Percentiles rank a stretch among this genome's conserved stretches.
Evolutionary conservation across 2,888 invertebrate genomes (phyloP).

Genomic region (Galerucella pusilla): DNA sequence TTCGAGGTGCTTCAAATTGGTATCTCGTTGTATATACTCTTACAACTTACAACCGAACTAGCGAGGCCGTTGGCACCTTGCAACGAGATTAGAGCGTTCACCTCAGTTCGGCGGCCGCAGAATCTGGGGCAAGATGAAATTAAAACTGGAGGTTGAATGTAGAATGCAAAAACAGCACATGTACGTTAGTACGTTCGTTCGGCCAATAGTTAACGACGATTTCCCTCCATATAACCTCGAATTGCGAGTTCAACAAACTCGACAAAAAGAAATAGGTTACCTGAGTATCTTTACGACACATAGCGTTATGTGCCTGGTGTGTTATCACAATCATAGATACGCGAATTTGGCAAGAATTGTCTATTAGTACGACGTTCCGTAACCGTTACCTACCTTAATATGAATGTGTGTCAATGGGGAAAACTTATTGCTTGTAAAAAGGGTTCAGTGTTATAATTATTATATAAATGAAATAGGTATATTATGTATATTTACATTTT

Average conservation of each 20-base stretch:
- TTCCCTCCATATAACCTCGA: slow-evolving; percentile 60
- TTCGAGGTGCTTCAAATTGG: slow-evolving; percentile 54
- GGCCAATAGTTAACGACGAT: slow-evolving; percentile 56
- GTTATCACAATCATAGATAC: slow-evolving; percentile 38
- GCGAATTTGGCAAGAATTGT: slow-evolving; percentile 24
- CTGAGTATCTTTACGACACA: slow-evolving; percentile 55
- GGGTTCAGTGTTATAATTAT: background rate
- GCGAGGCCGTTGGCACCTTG: slow-evolving; percentile 64
- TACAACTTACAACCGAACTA: slow-evolving; percentile 43
- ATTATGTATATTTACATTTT: too few species aligned
- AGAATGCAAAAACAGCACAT: slow-evolving; percentile 64
- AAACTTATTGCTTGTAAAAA: too few species aligned
- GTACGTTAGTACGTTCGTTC: slow-evolving; percentile 58
- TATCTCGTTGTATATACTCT: slow-evolving; percentile 32
- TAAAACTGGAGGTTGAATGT: slow-evolving; percentile 67
- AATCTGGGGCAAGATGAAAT: slow-evolving; percentile 76
- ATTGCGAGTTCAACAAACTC: slow-evolving; percentile 62
- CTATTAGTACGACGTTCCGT: slow-evolving; percentile 16
- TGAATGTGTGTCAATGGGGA: background rate
- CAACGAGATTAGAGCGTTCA: slow-evolving; percentile 72
- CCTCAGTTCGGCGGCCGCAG: slow-evolving; percentile 64
- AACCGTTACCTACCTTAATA: background rate
- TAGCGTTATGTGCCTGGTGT: slow-evolving; percentile 44
- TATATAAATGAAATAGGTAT: too few species aligned
- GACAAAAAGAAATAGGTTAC: slow-evolving; percentile 64